A percentile compares a stretch with the other conserved stretches of the same genome.
These are phyloP conservation scores for Excalfactoria chinensis DNA, from an alignment of 2,113 vertebrate genomes.

Conservation along the genomic window DNA sequence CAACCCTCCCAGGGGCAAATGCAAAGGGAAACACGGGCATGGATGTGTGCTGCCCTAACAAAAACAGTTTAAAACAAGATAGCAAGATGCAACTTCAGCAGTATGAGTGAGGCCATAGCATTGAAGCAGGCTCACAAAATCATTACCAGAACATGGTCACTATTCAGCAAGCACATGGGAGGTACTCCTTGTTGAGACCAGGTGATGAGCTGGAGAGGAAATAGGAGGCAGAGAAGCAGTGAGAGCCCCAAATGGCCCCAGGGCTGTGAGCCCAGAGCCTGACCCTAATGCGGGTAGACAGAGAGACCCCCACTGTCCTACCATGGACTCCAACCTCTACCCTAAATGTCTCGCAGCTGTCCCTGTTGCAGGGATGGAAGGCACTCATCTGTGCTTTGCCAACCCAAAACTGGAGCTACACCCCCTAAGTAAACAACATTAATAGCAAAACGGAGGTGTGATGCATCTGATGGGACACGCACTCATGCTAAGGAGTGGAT, in stretches of 20 bases:
- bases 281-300: not conserved
- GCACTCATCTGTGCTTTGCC: fast-evolving
- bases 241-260: fast-evolving
- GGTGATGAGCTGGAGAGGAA: fast-evolving
- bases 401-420: not conserved
- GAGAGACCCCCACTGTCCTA: not conserved
- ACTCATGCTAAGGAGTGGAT: fast-evolving
- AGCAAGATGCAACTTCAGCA: fast-evolving
- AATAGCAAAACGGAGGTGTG: not conserved
- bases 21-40: fast-evolving
- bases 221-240: fast-evolving
- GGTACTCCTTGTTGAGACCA: fast-evolving
- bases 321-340: not conserved
- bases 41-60: not conserved
- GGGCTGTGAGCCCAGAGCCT: not conserved
- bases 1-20: not conserved
- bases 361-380: not conserved
- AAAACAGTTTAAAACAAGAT: not conserved
- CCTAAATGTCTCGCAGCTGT: fast-evolving
- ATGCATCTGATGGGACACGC: not conserved
- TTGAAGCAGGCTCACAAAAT: fast-evolving
- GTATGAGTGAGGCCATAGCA: fast-evolving
- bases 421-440: not conserved
- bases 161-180: fast-evolving
- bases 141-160: fast-evolving